A percentile compares a stretch with the other conserved stretches of the same genome.
Conservation (phyloP, 1,140 invertebrate species). For the Metopolophium dirhodum region DNA sequence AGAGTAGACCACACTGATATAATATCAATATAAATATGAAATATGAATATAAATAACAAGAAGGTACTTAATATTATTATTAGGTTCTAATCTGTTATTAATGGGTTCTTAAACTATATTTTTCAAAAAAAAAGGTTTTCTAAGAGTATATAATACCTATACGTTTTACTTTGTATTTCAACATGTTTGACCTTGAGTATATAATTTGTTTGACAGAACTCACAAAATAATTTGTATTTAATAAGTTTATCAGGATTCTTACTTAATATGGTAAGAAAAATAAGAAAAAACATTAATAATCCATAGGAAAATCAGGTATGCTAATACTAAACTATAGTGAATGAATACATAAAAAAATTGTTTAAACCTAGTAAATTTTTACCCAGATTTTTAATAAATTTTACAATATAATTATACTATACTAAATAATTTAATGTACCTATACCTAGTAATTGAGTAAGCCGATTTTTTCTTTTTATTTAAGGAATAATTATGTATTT, state of each 20-base stretch:
- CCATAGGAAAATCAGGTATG: not conserved
- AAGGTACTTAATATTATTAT: not conserved
- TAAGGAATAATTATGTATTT: not conserved
- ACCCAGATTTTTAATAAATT: not conserved
- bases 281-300: not conserved
- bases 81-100: not conserved
- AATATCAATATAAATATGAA: not conserved
- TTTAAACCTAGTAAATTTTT: not conserved
- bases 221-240: not conserved
- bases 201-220: not conserved
- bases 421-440: not conserved
- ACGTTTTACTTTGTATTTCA: not conserved
- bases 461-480: not conserved
- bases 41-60: not conserved
- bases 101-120: not conserved
- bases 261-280: not conserved
- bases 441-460: not conserved
- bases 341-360: not conserved
- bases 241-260: not conserved
- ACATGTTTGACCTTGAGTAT: not conserved
- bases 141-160: not conserved
- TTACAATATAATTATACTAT: not conserved
- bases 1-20: not conserved
- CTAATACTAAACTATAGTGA: not conserved
- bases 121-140: not conserved